Evolutionary conservation across 2,888 invertebrate genomes (phyloP), one percentile per base, ranked within the genome.

Genomic region (Apamea monoglypha): DNA sequence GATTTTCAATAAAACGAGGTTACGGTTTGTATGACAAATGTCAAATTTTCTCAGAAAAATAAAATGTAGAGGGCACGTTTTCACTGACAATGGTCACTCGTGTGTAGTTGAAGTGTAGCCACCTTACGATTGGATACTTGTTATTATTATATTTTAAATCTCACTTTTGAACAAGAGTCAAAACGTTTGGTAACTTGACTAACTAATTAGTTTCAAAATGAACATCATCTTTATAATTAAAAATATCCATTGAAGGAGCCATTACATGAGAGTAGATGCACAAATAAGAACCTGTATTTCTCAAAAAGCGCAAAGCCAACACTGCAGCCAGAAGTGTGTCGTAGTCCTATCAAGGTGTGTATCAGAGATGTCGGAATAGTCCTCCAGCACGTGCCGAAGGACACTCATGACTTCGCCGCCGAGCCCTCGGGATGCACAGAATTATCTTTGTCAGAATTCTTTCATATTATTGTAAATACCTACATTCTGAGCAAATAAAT

Each of bases 321-420:
- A 32, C 29, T 63, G 47, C 40, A 47, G 21, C 25, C 0, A 10
- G 6, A 66, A 80, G 69, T 56, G 16, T 44, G 29, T 6, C 53
- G 21, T 25, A 21, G 29, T 36, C 3, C 16, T 47, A 61, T 68
- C 36, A 18, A 59, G 47, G 14, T 44, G 14, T n/a, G 53, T 61
- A 67, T 84, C 80, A 70, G 29, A 74, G 80, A 84, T 84, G 68
- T n/a, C 14, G 29, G 61, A 53, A 66, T 21, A 56, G 56, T 78
- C 72, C 80, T 74, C 53, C 66, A 32, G 70, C 53, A 84, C 84
- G 84, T 67, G 68, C 69, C 29, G 16, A 67, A 84, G 73, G 70
- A 84, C 61, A 61, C 80, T 82, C 47, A 32, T 44, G 44, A 21
- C 18, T n/a, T 56, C 29, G 50, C 36, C 18, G 53, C 29, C n/a